Evolutionary conservation across 2,113 vertebrate genomes (phyloP), one percentile per base, ranked within the genome.

Genomic region (Notothenia rossii): DNA sequence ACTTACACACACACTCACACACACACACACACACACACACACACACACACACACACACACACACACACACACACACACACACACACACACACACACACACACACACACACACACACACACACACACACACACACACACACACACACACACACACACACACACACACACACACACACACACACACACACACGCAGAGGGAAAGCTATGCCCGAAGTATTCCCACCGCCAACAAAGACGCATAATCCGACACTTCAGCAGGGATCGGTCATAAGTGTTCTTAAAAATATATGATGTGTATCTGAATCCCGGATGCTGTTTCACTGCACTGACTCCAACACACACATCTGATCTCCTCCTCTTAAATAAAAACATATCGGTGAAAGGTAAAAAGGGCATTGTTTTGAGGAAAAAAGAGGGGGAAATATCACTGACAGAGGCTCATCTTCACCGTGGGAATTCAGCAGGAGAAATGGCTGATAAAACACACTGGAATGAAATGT

Each of bases 211-310:
- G 7, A 64, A 58, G 40, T 73, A 59, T 83, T 83, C 88, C 68
- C 78, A 83, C 45, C 67, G 79, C 45, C 60, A 58, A 1, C 60
- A 79, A 65, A 84, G 43, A 79, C 51, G 29, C 25, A 1, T 67
- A 59, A 72, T 87, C 72, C 83, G 66, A 77, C 73, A 51, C 71
- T 71, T 77, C 13, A 88, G 56, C 22, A 2, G 73, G 63, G 40
- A 80, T 49, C 65, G 25, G 6, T 81, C 82, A 87, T 81, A 85
- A 87, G 71, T 25, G 2, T 48, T 48, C 55, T 88, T 79, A 60
- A 55, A 72, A 51, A 63, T 71, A 80, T 85, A 54, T 43, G 75
- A 89, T 89, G 66, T 40, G 59, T 43, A 72, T 75, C 73, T 7
- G 66, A 53, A 25, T 36, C 68, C 70, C 1, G n/a, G 82, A 72